These are phyloP conservation scores for Chionoecetes opilio DNA, from an alignment of 1,140 invertebrate genomes.

Conservation along the genomic window DNA sequence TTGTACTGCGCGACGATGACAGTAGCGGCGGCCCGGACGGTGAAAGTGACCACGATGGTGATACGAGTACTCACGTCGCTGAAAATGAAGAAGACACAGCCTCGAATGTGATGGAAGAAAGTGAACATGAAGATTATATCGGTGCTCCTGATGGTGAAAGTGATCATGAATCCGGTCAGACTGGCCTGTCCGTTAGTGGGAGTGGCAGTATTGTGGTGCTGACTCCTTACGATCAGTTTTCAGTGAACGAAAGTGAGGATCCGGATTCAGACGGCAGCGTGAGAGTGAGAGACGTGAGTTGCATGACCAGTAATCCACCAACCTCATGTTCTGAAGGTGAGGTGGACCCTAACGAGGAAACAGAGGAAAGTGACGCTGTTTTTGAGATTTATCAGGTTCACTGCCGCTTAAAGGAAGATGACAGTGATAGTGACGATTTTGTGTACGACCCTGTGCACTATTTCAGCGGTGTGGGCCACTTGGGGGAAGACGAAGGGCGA, in stretches of 20 bases:
- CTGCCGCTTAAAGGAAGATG: conserved; percentile 37
- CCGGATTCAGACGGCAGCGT: background rate
- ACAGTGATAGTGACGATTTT: conserved; percentile 37
- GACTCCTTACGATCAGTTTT: background rate
- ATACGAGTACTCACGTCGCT: background rate
- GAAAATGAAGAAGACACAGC: background rate
- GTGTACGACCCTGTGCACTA: conserved; percentile 22
- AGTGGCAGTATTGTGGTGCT: background rate
- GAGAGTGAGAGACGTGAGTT: background rate
- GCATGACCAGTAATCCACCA: background rate
- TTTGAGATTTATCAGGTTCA: background rate
- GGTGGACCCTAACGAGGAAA: background rate
- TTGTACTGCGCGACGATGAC: background rate
- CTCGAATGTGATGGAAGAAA: background rate
- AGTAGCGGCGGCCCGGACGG: conserved; percentile 50
- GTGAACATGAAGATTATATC: background rate
- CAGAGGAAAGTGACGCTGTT: conserved; percentile 28
- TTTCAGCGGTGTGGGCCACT: background rate
- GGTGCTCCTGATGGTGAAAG: conserved; percentile 53
- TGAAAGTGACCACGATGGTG: conserved; percentile 63
- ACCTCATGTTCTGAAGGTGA: conserved; percentile 30
- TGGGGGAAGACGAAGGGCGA: background rate
- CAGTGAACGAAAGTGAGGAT: background rate
- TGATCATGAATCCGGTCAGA: conserved; percentile 42
- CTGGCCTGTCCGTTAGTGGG: background rate